Percentiles rank a stretch among this genome's conserved stretches.
These are phyloP conservation scores for Ranitomeya imitator DNA, from an alignment of 2,113 vertebrate species.

Conservation along the genomic window DNA sequence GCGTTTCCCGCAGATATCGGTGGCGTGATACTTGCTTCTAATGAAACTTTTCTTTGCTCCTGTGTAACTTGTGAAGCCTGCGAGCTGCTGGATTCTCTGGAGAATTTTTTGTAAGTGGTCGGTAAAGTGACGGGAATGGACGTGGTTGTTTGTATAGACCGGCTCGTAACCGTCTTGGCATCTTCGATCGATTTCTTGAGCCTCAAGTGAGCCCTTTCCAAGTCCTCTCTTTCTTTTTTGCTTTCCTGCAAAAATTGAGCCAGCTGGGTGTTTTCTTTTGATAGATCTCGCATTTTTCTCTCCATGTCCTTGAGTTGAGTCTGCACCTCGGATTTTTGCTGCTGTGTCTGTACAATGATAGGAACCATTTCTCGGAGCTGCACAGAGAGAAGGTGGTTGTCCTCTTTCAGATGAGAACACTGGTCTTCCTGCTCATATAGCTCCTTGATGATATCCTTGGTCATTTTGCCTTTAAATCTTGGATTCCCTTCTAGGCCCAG, in stretches of 20 bases:
- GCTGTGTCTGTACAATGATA: constrained; percentile 71
- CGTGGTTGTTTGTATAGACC: constrained; percentile 75
- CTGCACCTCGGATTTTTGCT: constrained; percentile 74
- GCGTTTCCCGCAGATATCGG: not conserved
- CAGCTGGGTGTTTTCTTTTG: constrained; percentile 73
- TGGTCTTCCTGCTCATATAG: constrained; percentile 73
- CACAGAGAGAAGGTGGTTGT: constrained; percentile 69
- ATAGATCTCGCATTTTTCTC: constrained; percentile 77
- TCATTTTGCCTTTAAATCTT: constrained; percentile 74
- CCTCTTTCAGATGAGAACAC: constrained; percentile 70
- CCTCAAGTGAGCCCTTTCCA: constrained; percentile 67
- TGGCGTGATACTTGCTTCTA: not conserved
- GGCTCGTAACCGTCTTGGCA: constrained; percentile 60
- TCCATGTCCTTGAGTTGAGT: constrained; percentile 73
- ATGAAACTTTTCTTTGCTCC: constrained; percentile 30
- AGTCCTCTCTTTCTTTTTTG: constrained; percentile 71
- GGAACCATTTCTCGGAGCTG: constrained; percentile 72
- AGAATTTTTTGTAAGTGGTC: constrained; percentile 17
- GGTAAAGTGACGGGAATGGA: constrained; percentile 64
- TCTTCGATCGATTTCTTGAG: constrained; percentile 60
- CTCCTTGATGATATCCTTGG: constrained; percentile 76
- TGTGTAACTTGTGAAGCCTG: constrained; percentile 10
- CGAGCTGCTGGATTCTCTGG: not conserved
- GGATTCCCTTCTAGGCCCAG: constrained; percentile 75
- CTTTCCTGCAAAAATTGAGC: constrained; percentile 78